Conservation (phyloP, 2,888 invertebrate species). For the Drosophila lutescens region DNA sequence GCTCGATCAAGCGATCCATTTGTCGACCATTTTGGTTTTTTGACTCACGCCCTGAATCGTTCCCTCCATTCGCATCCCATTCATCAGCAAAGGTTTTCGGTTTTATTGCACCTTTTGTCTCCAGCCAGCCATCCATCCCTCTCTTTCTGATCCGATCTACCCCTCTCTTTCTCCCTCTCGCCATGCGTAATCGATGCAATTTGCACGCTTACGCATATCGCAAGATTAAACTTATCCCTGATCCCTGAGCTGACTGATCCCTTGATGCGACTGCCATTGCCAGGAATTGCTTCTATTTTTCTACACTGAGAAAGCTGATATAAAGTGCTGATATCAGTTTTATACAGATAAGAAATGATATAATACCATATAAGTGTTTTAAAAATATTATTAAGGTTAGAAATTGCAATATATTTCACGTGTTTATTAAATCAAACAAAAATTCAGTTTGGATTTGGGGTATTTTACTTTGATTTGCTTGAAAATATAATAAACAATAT, state of each 20-base stretch:
- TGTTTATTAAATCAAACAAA: too few species aligned
- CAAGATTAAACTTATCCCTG: constrained; percentile 83
- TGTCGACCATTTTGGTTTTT: constrained; percentile 61
- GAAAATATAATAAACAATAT: too few species aligned
- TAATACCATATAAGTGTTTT: too few species aligned
- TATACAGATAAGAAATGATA: neutral
- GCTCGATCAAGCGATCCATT: constrained; percentile 27
- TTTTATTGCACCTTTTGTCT: constrained; percentile 79
- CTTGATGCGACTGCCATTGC: constrained; percentile 51
- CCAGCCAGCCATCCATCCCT: neutral
- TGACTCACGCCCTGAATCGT: constrained; percentile 69
- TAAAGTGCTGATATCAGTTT: neutral
- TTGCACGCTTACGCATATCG: constrained; percentile 81
- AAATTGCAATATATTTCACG: too few species aligned
- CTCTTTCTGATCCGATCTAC: constrained; percentile 36
- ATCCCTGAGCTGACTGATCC: constrained; percentile 69
- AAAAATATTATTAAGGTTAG: too few species aligned
- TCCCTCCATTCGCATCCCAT: constrained; percentile 45
- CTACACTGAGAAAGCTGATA: constrained; percentile 18
- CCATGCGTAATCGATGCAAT: constrained; percentile 72
- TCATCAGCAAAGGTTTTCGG: constrained; percentile 53
- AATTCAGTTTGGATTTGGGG: too few species aligned
- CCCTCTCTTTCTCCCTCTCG: constrained; percentile 17
- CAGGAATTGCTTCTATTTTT: neutral
- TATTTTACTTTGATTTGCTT: too few species aligned